phyloP scores from a whole-genome alignment of 1,140 invertebrate species.

The Pogonomyrmex californicus region DNA sequence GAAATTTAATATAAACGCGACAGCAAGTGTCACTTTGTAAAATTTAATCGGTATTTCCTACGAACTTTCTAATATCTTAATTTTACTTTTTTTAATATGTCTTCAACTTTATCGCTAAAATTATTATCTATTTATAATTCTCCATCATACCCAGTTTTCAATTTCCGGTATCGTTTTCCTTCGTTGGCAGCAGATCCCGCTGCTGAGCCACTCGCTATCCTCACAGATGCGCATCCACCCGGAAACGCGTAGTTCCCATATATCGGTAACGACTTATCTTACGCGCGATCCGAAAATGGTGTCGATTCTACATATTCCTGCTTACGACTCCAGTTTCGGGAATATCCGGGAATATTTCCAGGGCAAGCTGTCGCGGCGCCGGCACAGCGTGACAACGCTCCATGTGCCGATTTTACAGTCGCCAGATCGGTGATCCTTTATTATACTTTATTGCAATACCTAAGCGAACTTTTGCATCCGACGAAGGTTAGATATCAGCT shows the following conservation, averaged over 20 bases:
- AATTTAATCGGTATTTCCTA: not conserved
- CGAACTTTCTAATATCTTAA: not conserved
- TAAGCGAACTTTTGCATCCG: conserved; percentile 24
- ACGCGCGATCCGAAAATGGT: conserved; percentile 49
- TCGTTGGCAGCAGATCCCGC: conserved; percentile 22
- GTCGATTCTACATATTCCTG: conserved; percentile 58
- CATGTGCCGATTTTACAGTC: not conserved
- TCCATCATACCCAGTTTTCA: conserved; percentile 18
- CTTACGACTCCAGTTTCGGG: conserved; percentile 49
- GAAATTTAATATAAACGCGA: not conserved
- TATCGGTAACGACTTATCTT: conserved; percentile 59
- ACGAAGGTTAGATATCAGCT: conserved; percentile 10
- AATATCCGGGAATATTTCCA: conserved; percentile 47
- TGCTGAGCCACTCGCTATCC: conserved; percentile 26
- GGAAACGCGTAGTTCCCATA: conserved; percentile 49
- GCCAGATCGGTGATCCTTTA: conserved; percentile 38
- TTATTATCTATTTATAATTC: conserved; percentile 30
- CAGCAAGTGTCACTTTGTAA: not conserved
- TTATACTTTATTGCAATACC: conserved; percentile 57
- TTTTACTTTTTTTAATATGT: not conserved
- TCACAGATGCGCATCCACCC: conserved; percentile 39
- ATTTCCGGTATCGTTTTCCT: conserved; percentile 49
- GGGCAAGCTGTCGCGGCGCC: conserved; percentile 49
- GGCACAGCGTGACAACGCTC: conserved; percentile 24
- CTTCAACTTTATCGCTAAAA: not conserved